Evolutionary conservation across 2,113 vertebrate species (phyloP).

Genomic region (Rhegmatorhina hoffmannsi): DNA sequence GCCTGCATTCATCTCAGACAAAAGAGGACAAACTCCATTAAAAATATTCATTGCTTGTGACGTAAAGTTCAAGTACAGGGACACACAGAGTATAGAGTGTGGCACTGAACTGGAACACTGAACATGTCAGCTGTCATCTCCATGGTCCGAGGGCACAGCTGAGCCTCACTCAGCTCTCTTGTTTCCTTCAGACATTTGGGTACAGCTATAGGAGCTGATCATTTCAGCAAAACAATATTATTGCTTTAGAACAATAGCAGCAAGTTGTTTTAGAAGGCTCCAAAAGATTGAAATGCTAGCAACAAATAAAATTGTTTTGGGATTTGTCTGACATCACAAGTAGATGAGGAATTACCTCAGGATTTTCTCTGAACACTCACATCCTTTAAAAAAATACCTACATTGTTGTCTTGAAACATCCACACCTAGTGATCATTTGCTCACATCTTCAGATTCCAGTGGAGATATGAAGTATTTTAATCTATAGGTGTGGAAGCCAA

Average conservation of each 20-base stretch:
- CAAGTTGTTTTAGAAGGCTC: background rate
- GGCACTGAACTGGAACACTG: background rate
- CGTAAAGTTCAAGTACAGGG: background rate
- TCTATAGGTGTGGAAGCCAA: rapidly evolving
- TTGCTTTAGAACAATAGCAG: background rate
- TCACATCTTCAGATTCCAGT: background rate
- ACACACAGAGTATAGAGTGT: background rate
- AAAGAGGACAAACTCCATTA: constrained; percentile 19
- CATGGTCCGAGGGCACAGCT: background rate
- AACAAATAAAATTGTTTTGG: background rate
- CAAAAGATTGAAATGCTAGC: background rate
- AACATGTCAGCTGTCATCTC: background rate
- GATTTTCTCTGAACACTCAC: background rate
- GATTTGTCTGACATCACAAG: background rate
- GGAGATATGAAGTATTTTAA: background rate
- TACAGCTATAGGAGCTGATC: background rate
- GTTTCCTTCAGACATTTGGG: background rate
- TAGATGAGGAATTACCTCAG: background rate
- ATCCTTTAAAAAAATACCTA: background rate
- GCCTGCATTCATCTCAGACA: constrained; percentile 46
- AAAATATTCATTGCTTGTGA: constrained; percentile 32
- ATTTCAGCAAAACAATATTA: background rate
- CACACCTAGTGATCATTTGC: background rate
- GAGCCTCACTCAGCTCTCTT: background rate
- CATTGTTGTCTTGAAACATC: background rate